Base-by-base conservation (phyloP, 2,888 invertebrate genomes). In the Dynastes tityus region DNA sequence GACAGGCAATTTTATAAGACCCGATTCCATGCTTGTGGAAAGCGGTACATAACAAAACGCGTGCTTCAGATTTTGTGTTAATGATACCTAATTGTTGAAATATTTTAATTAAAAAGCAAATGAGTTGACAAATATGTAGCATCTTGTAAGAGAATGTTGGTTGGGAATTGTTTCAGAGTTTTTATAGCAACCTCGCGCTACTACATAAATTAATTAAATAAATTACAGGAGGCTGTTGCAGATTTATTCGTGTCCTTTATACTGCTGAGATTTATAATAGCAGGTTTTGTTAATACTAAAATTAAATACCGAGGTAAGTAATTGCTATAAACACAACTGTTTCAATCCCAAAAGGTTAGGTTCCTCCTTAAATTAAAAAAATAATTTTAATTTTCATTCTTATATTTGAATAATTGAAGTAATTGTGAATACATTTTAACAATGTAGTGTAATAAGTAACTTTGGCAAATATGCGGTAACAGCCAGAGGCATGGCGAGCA, bases 1-100 rank as follows among this genome's bases (percentile, higher is more conserved):
- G 22, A 51, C 27, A 51, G 27, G 29, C 27, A 68, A 11, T 68
- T 29, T 29, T 22, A 51, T 68, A 22, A 13, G 51, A 53, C 68
- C 51, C 27, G 51, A 68, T 68, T 68, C 29, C 51, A 29, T 32
- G 51, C 68, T 27, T 13, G 49, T 13, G n/a, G 27, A 29, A 51
- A 29, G 29, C 27, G 29, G 27, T 29, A 29, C 68, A 29, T 68
- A 29, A 68, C 49, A 13, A 51, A 45, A 29, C n/a, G 51, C 49
- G 68, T 68, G 51, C 40, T 68, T 51, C 2, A 27, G 68, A 68
- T 68, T 68, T 49, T 32, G 27, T 51, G 13, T 51, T 51, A 51
- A 51, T 68, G 68, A 68, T 51, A 5, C 29, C 68, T 51, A 68
- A 68, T 68, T 68, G 45, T 29, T 68, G 13, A 68, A 68, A 68